phyloP scores from a whole-genome alignment of 2,797 vertebrate genomes.

The Melanotaenia trifasciata region DNA sequence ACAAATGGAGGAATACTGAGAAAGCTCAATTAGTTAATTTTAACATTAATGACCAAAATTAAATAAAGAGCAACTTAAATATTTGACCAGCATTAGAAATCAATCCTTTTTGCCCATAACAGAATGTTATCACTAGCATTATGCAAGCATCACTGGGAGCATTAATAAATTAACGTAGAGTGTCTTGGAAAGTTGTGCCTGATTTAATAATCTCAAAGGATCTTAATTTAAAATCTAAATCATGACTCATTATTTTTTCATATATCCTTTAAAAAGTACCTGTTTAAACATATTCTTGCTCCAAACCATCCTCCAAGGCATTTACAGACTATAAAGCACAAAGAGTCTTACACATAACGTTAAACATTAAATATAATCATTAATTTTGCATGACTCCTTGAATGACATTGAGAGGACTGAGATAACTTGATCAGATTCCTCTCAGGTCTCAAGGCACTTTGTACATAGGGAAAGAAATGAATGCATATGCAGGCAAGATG shows the following conservation, averaged over 20 bases:
- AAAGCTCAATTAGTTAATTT: background rate
- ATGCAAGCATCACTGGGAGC: conserved; percentile 18
- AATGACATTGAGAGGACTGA: conserved; percentile 10
- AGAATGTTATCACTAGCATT: conserved; percentile 2
- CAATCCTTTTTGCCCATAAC: background rate
- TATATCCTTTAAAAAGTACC: conserved; percentile 11
- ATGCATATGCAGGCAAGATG: conserved; percentile 34
- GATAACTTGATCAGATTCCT: conserved; percentile 17
- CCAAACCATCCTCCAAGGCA: background rate
- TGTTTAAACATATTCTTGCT: conserved; percentile 6
- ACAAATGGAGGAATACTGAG: background rate
- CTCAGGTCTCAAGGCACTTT: conserved; percentile 12
- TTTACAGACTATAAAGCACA: conserved; percentile 20
- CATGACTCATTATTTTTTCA: conserved; percentile 22
- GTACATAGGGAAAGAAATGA: conserved; percentile 42
- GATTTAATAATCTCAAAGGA: conserved; percentile 36
- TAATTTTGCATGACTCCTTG: conserved; percentile 46
- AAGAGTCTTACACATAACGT: conserved; percentile 1
- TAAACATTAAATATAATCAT: conserved; percentile 42
- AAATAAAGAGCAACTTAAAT: background rate
- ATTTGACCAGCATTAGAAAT: conserved; percentile 15
- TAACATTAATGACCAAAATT: background rate
- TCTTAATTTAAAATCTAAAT: conserved; percentile 40
- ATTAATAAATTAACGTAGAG: conserved; percentile 41
- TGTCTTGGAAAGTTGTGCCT: conserved; percentile 42